A percentile compares a stretch with the other conserved stretches of the same genome.
Evolutionary conservation across 2,797 vertebrate genomes (phyloP).

Genomic region (Falco columbarius): DNA sequence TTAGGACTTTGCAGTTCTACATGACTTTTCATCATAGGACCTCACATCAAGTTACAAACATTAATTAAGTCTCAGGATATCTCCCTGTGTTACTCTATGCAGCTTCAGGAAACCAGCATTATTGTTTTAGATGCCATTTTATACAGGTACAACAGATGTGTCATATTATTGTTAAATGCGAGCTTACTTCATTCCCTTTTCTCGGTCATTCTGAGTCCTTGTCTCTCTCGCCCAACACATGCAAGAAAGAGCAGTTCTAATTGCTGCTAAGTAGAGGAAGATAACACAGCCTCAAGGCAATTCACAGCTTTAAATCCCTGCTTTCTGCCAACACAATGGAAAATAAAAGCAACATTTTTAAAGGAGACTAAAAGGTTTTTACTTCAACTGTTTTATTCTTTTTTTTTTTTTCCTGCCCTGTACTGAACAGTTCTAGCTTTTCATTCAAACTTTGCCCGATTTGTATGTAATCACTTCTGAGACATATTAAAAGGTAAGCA

Average conservation of each 20-base stretch:
- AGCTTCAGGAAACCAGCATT: not conserved
- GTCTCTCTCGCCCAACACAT: constrained; percentile 28
- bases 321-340: constrained; percentile 38
- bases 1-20: constrained; percentile 14
- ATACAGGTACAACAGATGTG: not conserved
- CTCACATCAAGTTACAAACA: constrained; percentile 5
- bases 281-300: constrained; percentile 68
- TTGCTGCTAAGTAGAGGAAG: constrained; percentile 57
- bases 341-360: constrained; percentile 56
- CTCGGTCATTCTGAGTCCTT: constrained; percentile 13
- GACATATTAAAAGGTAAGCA: not conserved
- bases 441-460: not conserved
- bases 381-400: not conserved
- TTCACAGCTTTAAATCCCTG: constrained; percentile 64
- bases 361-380: constrained; percentile 38
- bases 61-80: constrained; percentile 43
- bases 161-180: constrained; percentile 10
- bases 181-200: constrained; percentile 39
- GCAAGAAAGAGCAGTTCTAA: constrained; percentile 50
- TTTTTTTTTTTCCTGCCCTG: not conserved
- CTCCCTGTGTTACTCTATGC: not conserved
- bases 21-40: not conserved
- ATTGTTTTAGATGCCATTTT: constrained; percentile 17
- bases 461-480: not conserved
- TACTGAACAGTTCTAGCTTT: not conserved